Evolutionary conservation across 2,797 vertebrate species (phyloP).

Genomic region (Paramormyrops hopkinsi): DNA sequence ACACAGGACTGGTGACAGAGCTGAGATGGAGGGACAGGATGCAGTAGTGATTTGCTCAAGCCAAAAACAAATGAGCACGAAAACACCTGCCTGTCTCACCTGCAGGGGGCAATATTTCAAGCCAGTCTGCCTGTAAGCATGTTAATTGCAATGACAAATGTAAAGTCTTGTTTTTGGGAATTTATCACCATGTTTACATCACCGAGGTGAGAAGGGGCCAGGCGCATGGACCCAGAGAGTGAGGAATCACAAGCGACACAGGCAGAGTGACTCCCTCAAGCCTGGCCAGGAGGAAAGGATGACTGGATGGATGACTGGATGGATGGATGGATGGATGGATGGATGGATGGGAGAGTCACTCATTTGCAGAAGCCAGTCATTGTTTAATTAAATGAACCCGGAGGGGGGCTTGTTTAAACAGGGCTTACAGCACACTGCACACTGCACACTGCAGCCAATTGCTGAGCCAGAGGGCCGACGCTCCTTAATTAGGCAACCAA

Average conservation of each 20-base stretch:
- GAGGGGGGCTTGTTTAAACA: constrained; percentile 14
- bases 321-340: not conserved
- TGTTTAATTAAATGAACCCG: constrained; percentile 14
- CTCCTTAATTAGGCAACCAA: constrained; percentile 10
- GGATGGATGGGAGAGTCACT: not conserved
- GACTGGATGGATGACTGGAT: not conserved
- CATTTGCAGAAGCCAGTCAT: not conserved
- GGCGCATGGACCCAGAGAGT: not conserved
- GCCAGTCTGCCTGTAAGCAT: not conserved
- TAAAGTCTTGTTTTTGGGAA: not conserved
- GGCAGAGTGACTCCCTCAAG: not conserved
- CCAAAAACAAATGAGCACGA: not conserved
- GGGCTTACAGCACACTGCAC: not conserved
- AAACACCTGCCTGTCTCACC: not conserved
- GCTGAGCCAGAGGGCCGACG: not conserved
- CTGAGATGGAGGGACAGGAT: not conserved
- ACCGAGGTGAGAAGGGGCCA: not conserved
- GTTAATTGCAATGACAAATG: not conserved
- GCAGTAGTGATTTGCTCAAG: not conserved
- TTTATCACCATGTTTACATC: not conserved
- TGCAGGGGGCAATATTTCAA: not conserved
- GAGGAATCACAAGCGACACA: not conserved
- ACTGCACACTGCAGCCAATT: not conserved
- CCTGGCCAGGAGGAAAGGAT: not conserved
- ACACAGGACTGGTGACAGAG: not conserved